These are phyloP conservation scores for Chiloscyllium plagiosum DNA, from an alignment of 2,113 vertebrate species.

Conservation along the genomic window DNA sequence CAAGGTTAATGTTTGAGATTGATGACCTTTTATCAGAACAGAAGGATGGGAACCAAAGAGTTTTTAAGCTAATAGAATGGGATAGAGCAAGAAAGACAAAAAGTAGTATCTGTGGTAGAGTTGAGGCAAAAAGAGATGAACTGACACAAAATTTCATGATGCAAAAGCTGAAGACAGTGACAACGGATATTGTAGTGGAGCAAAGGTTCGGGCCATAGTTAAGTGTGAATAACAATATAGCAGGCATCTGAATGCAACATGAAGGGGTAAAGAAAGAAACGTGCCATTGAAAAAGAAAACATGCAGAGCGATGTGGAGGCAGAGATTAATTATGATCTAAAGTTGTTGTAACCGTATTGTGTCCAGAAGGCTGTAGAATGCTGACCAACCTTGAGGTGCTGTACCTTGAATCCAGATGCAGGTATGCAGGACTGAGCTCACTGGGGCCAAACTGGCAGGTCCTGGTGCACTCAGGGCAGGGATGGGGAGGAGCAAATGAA, in stretches of 20 bases:
- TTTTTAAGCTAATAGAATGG: not conserved
- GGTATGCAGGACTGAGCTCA: too few relatives aligned
- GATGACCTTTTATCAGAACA: not conserved
- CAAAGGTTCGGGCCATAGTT: too few relatives aligned
- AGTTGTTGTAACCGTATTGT: not conserved
- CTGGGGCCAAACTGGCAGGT: not conserved
- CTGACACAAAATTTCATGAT: too few relatives aligned
- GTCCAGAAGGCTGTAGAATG: not conserved
- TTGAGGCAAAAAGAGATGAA: too few relatives aligned
- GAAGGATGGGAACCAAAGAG: not conserved
- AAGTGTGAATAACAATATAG: too few relatives aligned
- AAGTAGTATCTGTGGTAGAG: not conserved
- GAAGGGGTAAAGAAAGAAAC: not conserved
- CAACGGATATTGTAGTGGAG: too few relatives aligned
- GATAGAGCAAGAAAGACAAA: not conserved
- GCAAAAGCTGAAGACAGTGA: too few relatives aligned
- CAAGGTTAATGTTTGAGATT: not conserved
- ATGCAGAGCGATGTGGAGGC: not conserved
- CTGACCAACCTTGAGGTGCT: not conserved
- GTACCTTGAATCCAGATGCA: not conserved
- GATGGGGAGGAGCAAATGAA: too few relatives aligned
- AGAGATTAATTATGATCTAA: not conserved
- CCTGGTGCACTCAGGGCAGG: not conserved
- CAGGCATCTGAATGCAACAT: too few relatives aligned
- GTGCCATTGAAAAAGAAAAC: not conserved